Evolutionary conservation across 2,113 vertebrate species (phyloP).

Genomic region (Amazona guildingii): DNA sequence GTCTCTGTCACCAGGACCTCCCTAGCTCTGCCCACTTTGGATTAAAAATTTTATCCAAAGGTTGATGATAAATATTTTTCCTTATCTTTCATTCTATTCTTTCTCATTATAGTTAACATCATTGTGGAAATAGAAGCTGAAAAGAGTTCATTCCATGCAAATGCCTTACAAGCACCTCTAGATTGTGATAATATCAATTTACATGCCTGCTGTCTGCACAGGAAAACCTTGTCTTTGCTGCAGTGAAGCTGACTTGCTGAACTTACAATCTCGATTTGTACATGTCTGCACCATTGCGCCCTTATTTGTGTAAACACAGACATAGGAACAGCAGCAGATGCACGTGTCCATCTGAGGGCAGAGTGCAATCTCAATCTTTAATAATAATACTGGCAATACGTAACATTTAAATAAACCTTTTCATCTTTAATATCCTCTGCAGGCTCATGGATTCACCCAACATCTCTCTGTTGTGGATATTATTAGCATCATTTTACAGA

Average conservation of each 20-base stretch:
- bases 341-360: neutral
- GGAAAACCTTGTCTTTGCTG: constrained; percentile 13
- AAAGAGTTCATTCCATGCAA: neutral
- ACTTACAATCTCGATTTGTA: neutral
- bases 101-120: neutral
- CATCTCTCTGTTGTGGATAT: neutral
- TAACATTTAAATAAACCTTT: constrained; percentile 36
- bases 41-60: neutral
- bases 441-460: neutral
- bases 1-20: neutral
- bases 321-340: constrained; percentile 21
- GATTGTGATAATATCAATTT: constrained; percentile 42
- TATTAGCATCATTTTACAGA: constrained; percentile 8
- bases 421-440: constrained; percentile 42
- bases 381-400: neutral
- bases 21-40: neutral
- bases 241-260: constrained; percentile 8
- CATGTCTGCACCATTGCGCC: neutral
- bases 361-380: constrained; percentile 16
- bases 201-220: constrained; percentile 51
- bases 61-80: neutral
- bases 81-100: neutral
- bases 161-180: constrained; percentile 34
- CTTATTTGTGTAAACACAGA: neutral
- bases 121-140: neutral